Base-by-base conservation (phyloP, 1,140 invertebrate genomes). In the Thalassaphorura encarpata region DNA sequence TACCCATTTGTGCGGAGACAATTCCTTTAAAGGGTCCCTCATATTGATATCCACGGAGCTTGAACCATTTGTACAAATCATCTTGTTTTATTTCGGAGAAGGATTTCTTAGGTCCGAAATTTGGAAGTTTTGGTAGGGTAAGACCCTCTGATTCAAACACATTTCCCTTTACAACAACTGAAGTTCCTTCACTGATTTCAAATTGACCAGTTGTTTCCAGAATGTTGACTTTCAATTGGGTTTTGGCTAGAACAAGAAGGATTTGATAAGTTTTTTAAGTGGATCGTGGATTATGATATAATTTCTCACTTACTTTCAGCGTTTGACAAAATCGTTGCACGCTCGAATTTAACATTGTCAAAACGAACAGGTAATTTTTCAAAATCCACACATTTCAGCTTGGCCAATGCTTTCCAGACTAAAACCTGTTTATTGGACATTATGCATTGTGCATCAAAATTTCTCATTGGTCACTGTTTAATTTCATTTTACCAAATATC, bases 1-100 rank as follows among this genome's bases (percentile, higher is more conserved):
- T n/a, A n/a, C n/a, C n/a, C n/a, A n/a, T n/a, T n/a, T n/a, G n/a
- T n/a, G n/a, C n/a, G n/a, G n/a, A n/a, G n/a, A n/a, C n/a, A 57
- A 93, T 83, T 27, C 87, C 91, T 63, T 84, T 80, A 77, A 97
- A 99, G 13, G 84, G 75, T 49, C 87, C 88, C 11, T 75, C 75
- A 70, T 98, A 98, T 69, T 97, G 89, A 69, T 98, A 98, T 6
- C 94, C 95, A 57, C 93, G 76, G 0, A 97, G 76, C 57, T 89
- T 74, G 13, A 98, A 74, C 70, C 96, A 92, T 70, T 96, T 96
- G 76, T 99, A 99, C 16, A 96, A 76, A 67, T 98, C 94, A 23
- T 76, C 73, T 15, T 74, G 74, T 6, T 72, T 76, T 19, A 97
- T n/a, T n/a, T n/a, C n/a, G n/a, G n/a, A n/a, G n/a, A n/a, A n/a